Conservation (phyloP, 2,888 invertebrate genomes). For the Orthonevra nobilis region DNA sequence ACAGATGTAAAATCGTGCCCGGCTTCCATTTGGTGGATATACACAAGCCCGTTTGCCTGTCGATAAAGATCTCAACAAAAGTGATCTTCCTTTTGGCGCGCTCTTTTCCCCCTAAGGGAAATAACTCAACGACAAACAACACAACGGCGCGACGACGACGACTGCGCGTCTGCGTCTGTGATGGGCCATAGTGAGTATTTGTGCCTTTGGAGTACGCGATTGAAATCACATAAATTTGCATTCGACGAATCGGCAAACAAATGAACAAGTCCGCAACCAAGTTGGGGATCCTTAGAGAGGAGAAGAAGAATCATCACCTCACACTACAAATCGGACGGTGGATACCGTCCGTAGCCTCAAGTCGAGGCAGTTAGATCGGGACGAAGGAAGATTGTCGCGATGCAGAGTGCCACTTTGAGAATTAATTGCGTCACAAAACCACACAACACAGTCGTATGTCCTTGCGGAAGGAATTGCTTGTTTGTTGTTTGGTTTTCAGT, state of each 20-base stretch:
- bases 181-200: constrained; percentile 3
- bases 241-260: constrained; percentile 58
- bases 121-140: constrained; percentile 63
- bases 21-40: constrained; percentile 52
- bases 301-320: constrained; percentile 64
- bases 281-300: constrained; percentile 32
- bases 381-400: constrained; percentile 40
- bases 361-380: constrained; percentile 3
- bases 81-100: constrained; percentile 60
- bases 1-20: constrained; percentile 59
- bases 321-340: constrained; percentile 60
- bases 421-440: constrained; percentile 70
- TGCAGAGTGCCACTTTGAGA: constrained; percentile 65
- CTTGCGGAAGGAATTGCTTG: constrained; percentile 50
- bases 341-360: too few relatives aligned
- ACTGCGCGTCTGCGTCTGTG: too few relatives aligned
- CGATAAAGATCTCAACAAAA: constrained; percentile 67
- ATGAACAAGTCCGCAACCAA: constrained; percentile 19
- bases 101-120: constrained; percentile 47
- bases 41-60: too few relatives aligned
- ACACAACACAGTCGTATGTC: constrained; percentile 55
- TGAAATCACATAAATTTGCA: constrained; percentile 69
- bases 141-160: constrained; percentile 23
- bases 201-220: constrained; percentile 18
- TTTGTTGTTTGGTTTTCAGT: background rate